Base-by-base conservation (phyloP, 2,113 vertebrate genomes). In the Gallinago media region DNA sequence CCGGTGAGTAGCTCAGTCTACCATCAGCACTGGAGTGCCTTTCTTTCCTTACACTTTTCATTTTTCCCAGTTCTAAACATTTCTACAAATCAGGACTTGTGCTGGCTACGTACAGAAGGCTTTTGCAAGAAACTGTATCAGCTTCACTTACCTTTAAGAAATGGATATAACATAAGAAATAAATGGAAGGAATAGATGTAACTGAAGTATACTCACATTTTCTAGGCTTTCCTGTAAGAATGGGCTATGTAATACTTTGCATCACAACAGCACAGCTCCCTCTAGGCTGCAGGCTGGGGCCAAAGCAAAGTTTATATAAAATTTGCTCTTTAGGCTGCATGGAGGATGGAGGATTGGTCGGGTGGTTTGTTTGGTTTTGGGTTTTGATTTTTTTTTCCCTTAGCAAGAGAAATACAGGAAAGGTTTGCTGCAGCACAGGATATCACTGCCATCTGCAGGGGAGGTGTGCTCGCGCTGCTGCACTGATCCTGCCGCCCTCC, bases 361-460 rank as follows among this genome's bases (percentile, higher is more conserved):
- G 5, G 29, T 40, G 7, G 22, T 40, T 4, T 7, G 14, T 46
- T 27, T 34, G 12, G 4, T 16, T 8, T 16, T 52, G 16, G 26
- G 9, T 52, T 52, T 16, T 32, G 19, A 9, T 21, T 47, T 29
- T 38, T 15, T 58, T 8, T 3, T 4, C 32, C 29, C 6, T 29
- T 2, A 42, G 26, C n/a, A 16, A 74, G 63, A 17, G 38, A 38
- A 32, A 31, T 5, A 8, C 15, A 11, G n/a, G 15, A 6, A 11
- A n/a, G 13, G 4, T 52, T 38, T 22, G 23, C 49, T 6, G 46
- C 68, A 29, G 11, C 10, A 31, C 85, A 94, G 96, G 82, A 38
- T 87, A 17, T 32, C 56, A 68, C 93, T 95, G 98, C 97, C 97
- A 95, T 61, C 98, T 98, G 95, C 94, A 96, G 98, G 97, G 83